Percentiles rank a stretch among this genome's conserved stretches.
Evolutionary conservation across 2,888 invertebrate species (phyloP).

Genomic region (Nomada lathburiana): DNA sequence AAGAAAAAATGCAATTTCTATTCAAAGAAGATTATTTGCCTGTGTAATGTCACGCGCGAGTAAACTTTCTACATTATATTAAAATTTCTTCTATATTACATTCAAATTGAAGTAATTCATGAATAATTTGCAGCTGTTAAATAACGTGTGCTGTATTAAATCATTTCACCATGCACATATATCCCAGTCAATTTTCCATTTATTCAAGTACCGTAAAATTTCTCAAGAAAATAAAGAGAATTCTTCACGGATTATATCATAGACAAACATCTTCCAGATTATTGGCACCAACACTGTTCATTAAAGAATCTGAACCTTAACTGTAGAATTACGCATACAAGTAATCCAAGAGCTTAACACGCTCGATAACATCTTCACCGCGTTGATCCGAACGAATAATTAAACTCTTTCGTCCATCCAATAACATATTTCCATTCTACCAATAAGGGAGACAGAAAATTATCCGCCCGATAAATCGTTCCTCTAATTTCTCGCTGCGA

Average conservation of each 20-base stretch:
- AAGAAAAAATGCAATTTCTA: constrained; percentile 11
- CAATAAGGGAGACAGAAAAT: neutral
- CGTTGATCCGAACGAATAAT: neutral
- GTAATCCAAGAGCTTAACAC: neutral
- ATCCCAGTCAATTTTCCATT: too few species aligned
- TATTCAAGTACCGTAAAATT: too few species aligned
- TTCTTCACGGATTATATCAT: too few species aligned
- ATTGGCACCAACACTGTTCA: neutral
- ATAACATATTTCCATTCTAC: neutral
- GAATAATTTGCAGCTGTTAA: neutral
- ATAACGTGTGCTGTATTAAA: neutral
- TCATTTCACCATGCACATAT: neutral
- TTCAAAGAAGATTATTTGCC: neutral
- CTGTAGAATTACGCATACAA: constrained; percentile 1
- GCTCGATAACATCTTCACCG: neutral
- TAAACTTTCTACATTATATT: too few species aligned
- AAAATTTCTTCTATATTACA: too few species aligned
- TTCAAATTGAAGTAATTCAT: too few species aligned
- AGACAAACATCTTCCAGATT: neutral
- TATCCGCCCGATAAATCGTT: neutral
- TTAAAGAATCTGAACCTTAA: neutral
- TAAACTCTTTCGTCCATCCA: neutral
- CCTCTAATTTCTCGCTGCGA: too few species aligned
- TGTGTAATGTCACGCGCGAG: too few species aligned
- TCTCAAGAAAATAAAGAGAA: too few species aligned